Base-by-base conservation (phyloP, 2,113 vertebrate genomes). In the Sebastes fasciatus region DNA sequence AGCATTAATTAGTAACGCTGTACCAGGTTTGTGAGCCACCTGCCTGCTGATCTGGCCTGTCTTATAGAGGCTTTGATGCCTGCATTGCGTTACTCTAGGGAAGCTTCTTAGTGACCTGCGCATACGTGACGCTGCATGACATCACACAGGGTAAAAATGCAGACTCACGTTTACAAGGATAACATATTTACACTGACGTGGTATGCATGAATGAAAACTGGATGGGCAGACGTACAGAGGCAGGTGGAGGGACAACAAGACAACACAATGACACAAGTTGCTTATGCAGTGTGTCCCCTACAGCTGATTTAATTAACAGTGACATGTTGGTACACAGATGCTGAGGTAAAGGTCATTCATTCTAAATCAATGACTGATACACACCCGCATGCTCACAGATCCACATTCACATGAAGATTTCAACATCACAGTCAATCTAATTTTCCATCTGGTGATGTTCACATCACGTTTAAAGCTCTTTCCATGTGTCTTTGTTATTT, bases 61-160 rank as follows among this genome's bases (percentile, higher is more conserved):
- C 34, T 8, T n/a, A 12, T 2, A 17, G 55, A 61, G 80, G 76
- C 72, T 83, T 80, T 72, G 16, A 45, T 48, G 66, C 49, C 14
- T 11, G 68, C 23, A 9, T 34, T 21, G 1, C 4, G 67, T 4
- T n/a, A 23, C 57, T 80, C 55, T 4, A 42, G 52, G 34, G 80
- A 89, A 89, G 80, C 84, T 48, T 86, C 70, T 84, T 89, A 86
- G 61, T 52, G 74, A 72, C 72, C n/a, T 49, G 43, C 23, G 7
- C 34, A 21, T 16, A n/a, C 60, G 11, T 74, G 49, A 72, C 54
- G 45, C 34, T 19, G 43, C 61, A 55, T 62, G 13, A 40, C 43
- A 21, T 14, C 48, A 8, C 46, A 21, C 42, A 10, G 52, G 42
- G 45, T n/a, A 19, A 43, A 34, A 61, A 9, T 8, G 8, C 42